Base-by-base conservation (phyloP, 2,113 vertebrate species). In the Cololabis saira region DNA sequence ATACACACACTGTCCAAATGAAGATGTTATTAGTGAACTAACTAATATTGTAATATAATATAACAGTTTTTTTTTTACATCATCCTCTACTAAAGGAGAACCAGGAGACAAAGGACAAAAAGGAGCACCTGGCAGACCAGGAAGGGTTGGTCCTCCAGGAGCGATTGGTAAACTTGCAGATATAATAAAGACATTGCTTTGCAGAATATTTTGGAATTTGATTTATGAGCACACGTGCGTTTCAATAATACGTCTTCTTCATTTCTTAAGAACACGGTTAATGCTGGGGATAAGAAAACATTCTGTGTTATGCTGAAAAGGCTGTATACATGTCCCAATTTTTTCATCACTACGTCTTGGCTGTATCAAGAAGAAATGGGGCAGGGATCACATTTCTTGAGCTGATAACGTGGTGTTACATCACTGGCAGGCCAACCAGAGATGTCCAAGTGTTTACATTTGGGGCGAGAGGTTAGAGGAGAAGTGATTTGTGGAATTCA, bases 81-180 rank as follows among this genome's bases (percentile, higher is more conserved):
- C 40, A 43, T 66, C 33, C 47, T 58, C 17, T 66, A 4, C 40
- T 56, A 64, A 85, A 99, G 97, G 97, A 33, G 97, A 98, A 37
- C 65, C 93, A 15, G 97, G 97, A 69, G 95, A 95, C 68, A 98
- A 97, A 78, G 97, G 97, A 33, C 92, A 93, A 68, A 99, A 99
- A 90, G 97, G 97, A 27, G 91, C 92, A 18, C 94, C 95, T 0
- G 97, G 97, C 51, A 93, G 95, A 78, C 95, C 97, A 2, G 97
- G 97, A 55, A 93, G 95, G 95, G 92, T 98, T 4, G 97, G 97
- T 16, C 97, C 97, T 44, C 88, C 92, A 1, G 97, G 97, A 92
- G 95, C 96, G 76, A 94, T 89, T 84, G 97, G 97, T 98, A 91
- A 17, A 47, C 12, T 44, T 60, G 15, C 41, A 63, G 1, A 55